Evolutionary conservation across 1,140 invertebrate genomes (phyloP).

Genomic region (Steinernema khuongi): DNA sequence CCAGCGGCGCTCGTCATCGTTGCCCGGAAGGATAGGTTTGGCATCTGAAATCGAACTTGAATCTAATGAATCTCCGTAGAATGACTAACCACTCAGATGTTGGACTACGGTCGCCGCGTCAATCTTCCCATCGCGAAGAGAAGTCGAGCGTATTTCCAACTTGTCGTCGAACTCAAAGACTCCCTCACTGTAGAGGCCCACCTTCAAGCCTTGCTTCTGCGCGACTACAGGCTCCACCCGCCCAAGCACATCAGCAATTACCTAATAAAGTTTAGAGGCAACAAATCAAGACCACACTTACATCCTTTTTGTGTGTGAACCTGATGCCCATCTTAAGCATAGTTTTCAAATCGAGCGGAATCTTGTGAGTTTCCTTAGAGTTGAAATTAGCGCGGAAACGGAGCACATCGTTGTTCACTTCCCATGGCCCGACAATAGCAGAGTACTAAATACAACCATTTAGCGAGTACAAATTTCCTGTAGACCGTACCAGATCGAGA

Average conservation of each 20-base stretch:
- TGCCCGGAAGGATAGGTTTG: conserved; percentile 23
- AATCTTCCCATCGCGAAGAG: conserved; percentile 5
- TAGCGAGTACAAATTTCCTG: background rate
- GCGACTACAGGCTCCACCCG: conserved; percentile 30
- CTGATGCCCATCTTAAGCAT: background rate
- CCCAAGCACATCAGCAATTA: conserved; percentile 29
- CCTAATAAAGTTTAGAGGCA: background rate
- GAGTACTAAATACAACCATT: conserved; percentile 18
- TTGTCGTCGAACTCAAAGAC: background rate
- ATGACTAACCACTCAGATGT: conserved; percentile 17
- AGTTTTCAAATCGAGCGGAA: conserved; percentile 23
- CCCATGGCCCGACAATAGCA: conserved; percentile 33
- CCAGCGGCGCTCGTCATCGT: conserved; percentile 23
- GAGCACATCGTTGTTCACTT: conserved; percentile 24
- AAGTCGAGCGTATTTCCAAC: background rate
- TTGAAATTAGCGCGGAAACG: conserved; percentile 27
- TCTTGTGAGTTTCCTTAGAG: conserved; percentile 35
- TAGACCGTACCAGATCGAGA: conserved; percentile 24
- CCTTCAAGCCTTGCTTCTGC: conserved; percentile 24
- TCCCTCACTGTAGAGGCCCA: conserved; percentile 31
- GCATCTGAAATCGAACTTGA: background rate
- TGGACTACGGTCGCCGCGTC: conserved; percentile 6
- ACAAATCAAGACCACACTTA: background rate
- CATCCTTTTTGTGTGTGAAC: background rate
- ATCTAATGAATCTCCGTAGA: conserved; percentile 24